A percentile compares a stretch with the other conserved stretches of the same genome.
Evolutionary conservation across 2,113 vertebrate species (phyloP).

Genomic region (Elachura formosa): DNA sequence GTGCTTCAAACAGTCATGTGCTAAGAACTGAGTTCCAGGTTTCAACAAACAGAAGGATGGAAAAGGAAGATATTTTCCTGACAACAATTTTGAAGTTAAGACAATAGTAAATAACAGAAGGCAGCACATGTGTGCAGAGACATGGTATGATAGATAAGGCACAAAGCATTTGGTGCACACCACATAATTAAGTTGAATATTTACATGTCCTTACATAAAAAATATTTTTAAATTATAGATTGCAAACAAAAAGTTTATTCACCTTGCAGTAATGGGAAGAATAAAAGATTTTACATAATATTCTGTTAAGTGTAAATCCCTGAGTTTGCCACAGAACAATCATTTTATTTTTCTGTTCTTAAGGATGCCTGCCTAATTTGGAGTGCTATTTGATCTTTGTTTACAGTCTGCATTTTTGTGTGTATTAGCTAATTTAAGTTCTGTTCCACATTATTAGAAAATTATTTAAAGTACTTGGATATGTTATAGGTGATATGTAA

Average conservation of each 20-base stretch:
- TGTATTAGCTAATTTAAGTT: not conserved
- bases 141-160: not conserved
- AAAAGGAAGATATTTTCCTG: not conserved
- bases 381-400: not conserved
- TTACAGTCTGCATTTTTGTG: not conserved
- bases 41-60: not conserved
- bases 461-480: not conserved
- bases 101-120: not conserved
- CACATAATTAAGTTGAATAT: not conserved
- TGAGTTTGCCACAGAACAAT: not conserved
- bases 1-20: not conserved
- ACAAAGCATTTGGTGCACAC: not conserved
- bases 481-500: not conserved
- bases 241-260: not conserved
- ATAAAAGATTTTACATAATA: not conserved
- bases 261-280: not conserved
- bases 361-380: not conserved
- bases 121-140: not conserved
- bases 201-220: not conserved
- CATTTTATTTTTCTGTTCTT: not conserved
- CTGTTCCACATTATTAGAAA: not conserved
- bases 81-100: not conserved
- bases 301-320: not conserved
- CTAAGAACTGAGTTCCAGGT: not conserved
- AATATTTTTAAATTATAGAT: not conserved